Evolutionary conservation across 2,888 invertebrate species (phyloP), one percentile per base, ranked within the genome.

Genomic region (Machimus atricapillus): DNA sequence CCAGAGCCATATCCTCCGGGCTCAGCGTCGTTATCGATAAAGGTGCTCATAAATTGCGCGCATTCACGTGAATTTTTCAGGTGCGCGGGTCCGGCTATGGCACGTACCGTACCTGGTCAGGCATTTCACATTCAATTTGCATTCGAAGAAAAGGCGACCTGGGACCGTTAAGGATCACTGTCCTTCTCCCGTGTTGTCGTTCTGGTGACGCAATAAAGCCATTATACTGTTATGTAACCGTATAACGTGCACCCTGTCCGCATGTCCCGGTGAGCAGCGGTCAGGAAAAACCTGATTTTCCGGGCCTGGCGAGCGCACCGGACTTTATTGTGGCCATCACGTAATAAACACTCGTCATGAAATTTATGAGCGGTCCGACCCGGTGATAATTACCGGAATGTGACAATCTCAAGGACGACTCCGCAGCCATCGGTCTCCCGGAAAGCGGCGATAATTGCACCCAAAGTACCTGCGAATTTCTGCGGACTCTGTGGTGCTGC

Each of bases 21-120:
- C 92, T 91, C 91, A 91, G 92, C 91, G 91, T 92, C 92, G 91
- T 91, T 92, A 92, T 91, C 92, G 91, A 91, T 92, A 91, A 91
- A 92, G 90, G 91, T 91, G 90, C 90, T 91, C 91, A 92, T 92
- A 92, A 92, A 92, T 92, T 91, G 43, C 46, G 23, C 12, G 4
- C n/a, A 66, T 81, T 66, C 79, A 73, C 12, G 12, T 87, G 73
- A 43, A 82, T 37, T 81, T 87, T 74, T 74, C 74, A 40, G 82
- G 58, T 37, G 82, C 19, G 82, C 37, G 40, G 31, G 3, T 77
- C 19, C 52, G 40, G 27, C 9, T 0, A 16, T 5, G 58, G 16
- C 58, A 56, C 16, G 56, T 77, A 31, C 2, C 31, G 31, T n/a
- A 78, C 78, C 78, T 86, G 46, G 4, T 16, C 40, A 66, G 82